Evolutionary conservation across 1,140 invertebrate genomes (phyloP), one percentile per base, ranked within the genome.

Genomic region (Leucophenga varia): DNA sequence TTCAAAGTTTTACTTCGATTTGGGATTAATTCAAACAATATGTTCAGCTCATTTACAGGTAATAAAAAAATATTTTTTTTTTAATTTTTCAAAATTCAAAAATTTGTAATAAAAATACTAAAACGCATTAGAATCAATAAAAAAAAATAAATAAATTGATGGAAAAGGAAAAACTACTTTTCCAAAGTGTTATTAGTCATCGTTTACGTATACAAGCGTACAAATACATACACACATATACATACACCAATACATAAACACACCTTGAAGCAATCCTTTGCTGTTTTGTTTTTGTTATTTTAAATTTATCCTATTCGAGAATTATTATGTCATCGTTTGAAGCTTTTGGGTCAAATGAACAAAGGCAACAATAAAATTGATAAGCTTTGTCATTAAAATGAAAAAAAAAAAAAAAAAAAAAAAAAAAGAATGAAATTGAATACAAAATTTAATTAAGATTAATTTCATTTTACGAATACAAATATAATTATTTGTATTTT

Each of bases 1-100:
- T n/a, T n/a, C n/a, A n/a, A n/a, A n/a, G n/a, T n/a, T n/a, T n/a
- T n/a, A n/a, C n/a, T n/a, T n/a, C n/a, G n/a, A n/a, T n/a, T n/a
- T n/a, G n/a, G n/a, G n/a, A n/a, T n/a, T n/a, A n/a, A n/a, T n/a
- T n/a, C n/a, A n/a, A n/a, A n/a, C 56, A 67, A 58, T 40, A 68
- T 70, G 65, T 70, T 70, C 52, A 70, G 61, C 57, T 70, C 65
- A 40, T 44, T 70, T 42, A 63, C 65, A 70, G 65, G 65, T 70
- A 70, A 70, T 53, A 9, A 42, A 35, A 35, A 47, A 46, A 18
- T 28, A 3, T 30, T 43, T 21, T 37, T 40, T 22, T 25, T 19
- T 31, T 48, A 30, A 20, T 39, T 43, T 51, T 63, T 67, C 63
- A 68, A 65, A 68, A 63, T 65, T 65, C 51, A 19, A 37, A 43